A percentile compares a stretch with the other conserved stretches of the same genome.
phyloP scores from a whole-genome alignment of 2,888 invertebrate genomes.

The Labia minor region DNA sequence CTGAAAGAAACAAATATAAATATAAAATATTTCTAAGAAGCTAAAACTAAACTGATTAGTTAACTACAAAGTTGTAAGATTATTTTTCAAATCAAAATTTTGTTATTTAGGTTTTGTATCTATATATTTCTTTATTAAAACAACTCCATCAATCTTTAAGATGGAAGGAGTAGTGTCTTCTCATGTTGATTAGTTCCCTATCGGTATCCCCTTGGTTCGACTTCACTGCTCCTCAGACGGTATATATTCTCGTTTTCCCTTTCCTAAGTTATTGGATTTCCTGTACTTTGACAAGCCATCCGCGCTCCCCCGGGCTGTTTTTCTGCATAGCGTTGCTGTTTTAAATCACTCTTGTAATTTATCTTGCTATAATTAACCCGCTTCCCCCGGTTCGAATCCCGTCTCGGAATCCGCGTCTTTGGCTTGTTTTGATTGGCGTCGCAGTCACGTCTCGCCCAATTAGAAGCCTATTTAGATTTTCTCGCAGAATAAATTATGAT shows the following conservation, averaged over 20 bases:
- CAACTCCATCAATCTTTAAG: too few species aligned
- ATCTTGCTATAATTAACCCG: slow-evolving; percentile 7
- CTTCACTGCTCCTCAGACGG: too few species aligned
- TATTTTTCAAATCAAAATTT: too few species aligned
- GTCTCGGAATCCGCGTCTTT: background rate
- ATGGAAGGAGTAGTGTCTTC: background rate
- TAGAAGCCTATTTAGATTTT: background rate
- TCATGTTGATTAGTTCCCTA: background rate
- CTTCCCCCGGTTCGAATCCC: slow-evolving; percentile 5
- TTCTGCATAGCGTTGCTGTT: background rate
- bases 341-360: slow-evolving; percentile 8
- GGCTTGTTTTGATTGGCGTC: background rate
- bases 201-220: background rate
- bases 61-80: too few species aligned
- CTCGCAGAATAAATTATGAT: background rate
- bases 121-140: too few species aligned
- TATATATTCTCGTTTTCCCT: too few species aligned
- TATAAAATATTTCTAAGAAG: too few species aligned
- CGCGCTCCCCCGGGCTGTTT: background rate
- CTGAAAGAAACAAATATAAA: too few species aligned
- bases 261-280: too few species aligned
- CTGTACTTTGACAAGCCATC: too few species aligned
- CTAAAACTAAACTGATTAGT: too few species aligned
- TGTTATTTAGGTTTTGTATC: too few species aligned
- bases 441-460: slow-evolving; percentile 4